These are phyloP conservation scores for Corythucha ciliata DNA, from an alignment of 2,888 invertebrate genomes.

Conservation along the genomic window DNA sequence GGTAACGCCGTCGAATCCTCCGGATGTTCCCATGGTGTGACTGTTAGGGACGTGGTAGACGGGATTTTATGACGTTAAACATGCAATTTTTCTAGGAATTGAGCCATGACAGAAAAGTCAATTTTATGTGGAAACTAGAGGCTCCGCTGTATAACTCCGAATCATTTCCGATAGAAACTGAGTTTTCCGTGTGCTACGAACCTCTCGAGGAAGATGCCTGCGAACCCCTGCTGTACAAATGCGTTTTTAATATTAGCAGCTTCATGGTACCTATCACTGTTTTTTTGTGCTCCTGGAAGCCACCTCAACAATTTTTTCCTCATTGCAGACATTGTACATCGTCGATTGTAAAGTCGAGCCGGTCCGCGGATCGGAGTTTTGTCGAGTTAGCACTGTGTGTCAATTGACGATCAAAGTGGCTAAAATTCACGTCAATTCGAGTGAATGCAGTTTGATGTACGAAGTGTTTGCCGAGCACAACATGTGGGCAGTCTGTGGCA, in stretches of 20 bases:
- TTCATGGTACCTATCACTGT: slow-evolving; percentile 52
- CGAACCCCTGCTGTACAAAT: slow-evolving; percentile 42
- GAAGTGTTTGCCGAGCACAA: slow-evolving; percentile 86
- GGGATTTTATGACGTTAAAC: too few relatives aligned
- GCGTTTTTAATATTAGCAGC: slow-evolving; percentile 69
- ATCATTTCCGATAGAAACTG: slow-evolving; percentile 38
- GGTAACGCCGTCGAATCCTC: slow-evolving; percentile 58
- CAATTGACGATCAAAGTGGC: slow-evolving; percentile 66
- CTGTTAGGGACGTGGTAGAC: neutral
- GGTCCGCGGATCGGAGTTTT: slow-evolving; percentile 70
- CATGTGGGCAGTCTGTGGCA: slow-evolving; percentile 78
- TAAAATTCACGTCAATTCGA: slow-evolving; percentile 41
- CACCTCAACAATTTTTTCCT: slow-evolving; percentile 7
- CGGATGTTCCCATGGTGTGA: slow-evolving; percentile 30
- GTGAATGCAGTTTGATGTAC: slow-evolving; percentile 68
- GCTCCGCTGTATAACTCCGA: slow-evolving; percentile 17
- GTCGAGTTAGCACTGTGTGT: slow-evolving; percentile 80
- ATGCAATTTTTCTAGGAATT: slow-evolving; percentile 22
- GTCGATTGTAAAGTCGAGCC: slow-evolving; percentile 70
- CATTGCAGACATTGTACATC: slow-evolving; percentile 68
- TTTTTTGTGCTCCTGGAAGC: neutral
- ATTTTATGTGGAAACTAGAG: slow-evolving; percentile 34
- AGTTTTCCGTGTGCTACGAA: slow-evolving; percentile 41
- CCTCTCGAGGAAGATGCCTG: slow-evolving; percentile 32
- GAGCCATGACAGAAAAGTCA: slow-evolving; percentile 31